Base-by-base conservation (phyloP, 1,140 invertebrate genomes). In the Drosophila kepulauana region DNA sequence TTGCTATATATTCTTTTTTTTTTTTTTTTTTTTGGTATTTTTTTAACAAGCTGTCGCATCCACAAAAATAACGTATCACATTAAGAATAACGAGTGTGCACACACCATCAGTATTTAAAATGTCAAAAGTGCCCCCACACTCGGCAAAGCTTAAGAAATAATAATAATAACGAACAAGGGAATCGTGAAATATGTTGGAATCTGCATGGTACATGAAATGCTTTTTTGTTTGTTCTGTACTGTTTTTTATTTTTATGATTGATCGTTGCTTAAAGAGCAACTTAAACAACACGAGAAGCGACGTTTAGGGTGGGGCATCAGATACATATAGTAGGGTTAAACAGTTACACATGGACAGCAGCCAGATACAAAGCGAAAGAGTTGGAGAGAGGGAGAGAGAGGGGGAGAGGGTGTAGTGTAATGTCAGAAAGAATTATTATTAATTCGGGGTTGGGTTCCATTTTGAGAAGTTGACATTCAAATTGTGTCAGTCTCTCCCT, bases 211-310 rank as follows among this genome's bases (percentile, higher is more conserved):
- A 65, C 59, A 70, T 67, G 52, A 66, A 75, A 67, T 66, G 49
- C 64, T 13, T 16, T 5, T 56, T 43, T 65, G 3, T 20, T n/a
- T 45, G 8, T 46, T 48, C 20, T 33, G n/a, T 33, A 25, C 20
- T 56, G 10, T 56, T 38, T 30, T 59, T 59, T 64, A 49, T 66
- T 33, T 73, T 35, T 70, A 88, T 82, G 82, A 87, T 87, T 87
- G 84, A 87, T 88, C 85, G 84, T 72, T 81, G 80, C 59, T 65
- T 70, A 78, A 86, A 86, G 82, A 81, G 79, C 74, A 76, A 66
- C 68, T 77, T 61, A 65, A 71, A 58, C 68, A 65, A 64, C 48
- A 16, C 7, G 30, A 33, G 30, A 48, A 38, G 45, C 43, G 58
- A 65, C 6, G 10, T 46, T 67, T 38, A 11, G 64, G 75, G 69